Base-by-base conservation (phyloP, 1,140 invertebrate species). In the Leptestheria dahalacensis region DNA sequence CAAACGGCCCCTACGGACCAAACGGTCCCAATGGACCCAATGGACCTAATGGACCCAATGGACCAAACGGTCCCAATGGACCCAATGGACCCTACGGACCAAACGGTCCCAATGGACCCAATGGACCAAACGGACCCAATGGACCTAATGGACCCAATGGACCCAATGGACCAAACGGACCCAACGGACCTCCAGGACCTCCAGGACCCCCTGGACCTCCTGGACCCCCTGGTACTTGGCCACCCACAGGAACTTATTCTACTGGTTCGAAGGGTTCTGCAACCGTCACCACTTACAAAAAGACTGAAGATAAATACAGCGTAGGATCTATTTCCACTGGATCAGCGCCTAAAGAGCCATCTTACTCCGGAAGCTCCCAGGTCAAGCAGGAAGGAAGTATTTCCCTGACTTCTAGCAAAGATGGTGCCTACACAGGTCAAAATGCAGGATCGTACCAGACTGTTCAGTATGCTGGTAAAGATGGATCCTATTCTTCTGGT, bases 61-160 rank as follows among this genome's bases (percentile, higher is more conserved):
- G 53, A 53, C 46, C 33, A 54, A 33, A 54, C 41, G 62, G 25
- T 9, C 56, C 47, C 26, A 23, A 47, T 21, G n/a, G n/a, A n/a
- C 4, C 25, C 23, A 6, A 15, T 26, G 52, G 52, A 11, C 57
- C 57, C 46, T n/a, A n/a, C 61, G 59, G 60, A 61, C 11, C 26
- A 53, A 49, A 25, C 49, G 54, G 54, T 33, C 23, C 54, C 21
- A 29, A 24, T 18, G 54, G 54, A 24, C 20, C 24, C 3, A 20
- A 24, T 6, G 33, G 28, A 28, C n/a, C 24, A 48, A 33, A 18
- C 24, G 61, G 63, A 61, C 1, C 25, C 11, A 48, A 18, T 58
- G 63, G 64, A 61, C 48, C 52, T 25, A 48, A 33, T 28, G 51
- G 53, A 20, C 24, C 60, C 18, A 24, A 48, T 26, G 60, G 62